Base-by-base conservation (phyloP, 1,140 invertebrate species). In the Ruditapes philippinarum region DNA sequence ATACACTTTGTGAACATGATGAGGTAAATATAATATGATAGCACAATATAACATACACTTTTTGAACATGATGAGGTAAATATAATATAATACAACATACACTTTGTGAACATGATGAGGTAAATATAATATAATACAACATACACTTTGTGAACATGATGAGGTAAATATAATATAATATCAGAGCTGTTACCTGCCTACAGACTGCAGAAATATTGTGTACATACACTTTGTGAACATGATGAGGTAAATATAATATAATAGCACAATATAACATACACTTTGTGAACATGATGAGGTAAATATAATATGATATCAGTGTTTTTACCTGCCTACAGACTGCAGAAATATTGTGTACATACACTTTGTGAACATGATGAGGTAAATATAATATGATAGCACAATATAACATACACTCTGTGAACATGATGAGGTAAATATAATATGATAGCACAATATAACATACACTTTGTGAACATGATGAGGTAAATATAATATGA, bases 341-440 rank as follows among this genome's bases (percentile, higher is more conserved):
- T 82, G 14, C 62, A 82, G 79, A 89, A 83, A 57, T 93, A 88
- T 45, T 92, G 91, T 88, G 91, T 93, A 28, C 88, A 92, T 74
- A 81, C 92, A 4, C 87, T 95, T 0, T 95, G 94, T 92, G 94
- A 95, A 89, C 91, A 94, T 88, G 93, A 94, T 51, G 92, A 95
- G 90, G 93, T 93, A 51, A 80, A 88, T n/a, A n/a, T n/a, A 45
- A 45, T 45, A 7, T 14, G 33, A 17, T 31, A 31, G 4, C 12
- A 31, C n/a, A 31, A 3, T 65, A 4, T 14, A 31, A n/a, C 3
- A 65, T 31, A 65, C 85, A 68, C 38, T 31, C 51, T 65, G 19
- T 60, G 54, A 45, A 45, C 42, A 45, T 45, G 42, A 45, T 7
- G 42, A 45, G 42, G 42, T 45, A 45, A 65, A 12, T 5, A 45